A percentile compares a stretch with the other conserved stretches of the same genome.
Conservation (phyloP, 2,113 vertebrate species). For the Bagarius yarrelli region DNA sequence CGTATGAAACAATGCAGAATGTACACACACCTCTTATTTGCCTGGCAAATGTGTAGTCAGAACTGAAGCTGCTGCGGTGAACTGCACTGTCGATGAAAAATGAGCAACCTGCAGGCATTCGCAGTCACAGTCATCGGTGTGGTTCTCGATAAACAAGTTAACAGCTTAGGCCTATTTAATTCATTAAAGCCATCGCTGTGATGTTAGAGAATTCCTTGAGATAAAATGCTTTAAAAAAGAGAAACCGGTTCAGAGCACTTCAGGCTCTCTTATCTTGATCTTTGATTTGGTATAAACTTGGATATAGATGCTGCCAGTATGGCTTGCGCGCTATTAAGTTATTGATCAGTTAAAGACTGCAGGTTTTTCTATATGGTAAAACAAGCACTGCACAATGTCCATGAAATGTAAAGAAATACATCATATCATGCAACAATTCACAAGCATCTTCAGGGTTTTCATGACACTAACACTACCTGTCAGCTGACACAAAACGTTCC, state of each 20-base stretch:
- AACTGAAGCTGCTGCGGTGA: conserved; percentile 16
- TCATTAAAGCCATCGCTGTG: neutral
- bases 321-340: neutral
- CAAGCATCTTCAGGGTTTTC: neutral
- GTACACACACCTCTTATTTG: conserved; percentile 33
- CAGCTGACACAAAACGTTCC: neutral
- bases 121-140: neutral
- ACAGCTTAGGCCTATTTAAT: neutral
- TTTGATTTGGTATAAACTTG: neutral
- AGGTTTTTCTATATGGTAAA: neutral
- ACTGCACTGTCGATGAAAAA: neutral
- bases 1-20: conserved; percentile 15
- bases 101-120: neutral
- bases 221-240: neutral
- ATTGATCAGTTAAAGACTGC: neutral
- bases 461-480: neutral
- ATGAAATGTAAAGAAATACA: neutral
- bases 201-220: neutral
- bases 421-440: conserved; percentile 12
- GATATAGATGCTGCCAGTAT: neutral
- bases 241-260: neutral
- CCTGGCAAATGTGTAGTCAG: conserved; percentile 33
- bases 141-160: neutral
- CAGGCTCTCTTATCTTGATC: neutral
- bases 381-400: neutral